Evolutionary conservation across 1,140 invertebrate species (phyloP).

Genomic region (Heliconius melpomene): DNA sequence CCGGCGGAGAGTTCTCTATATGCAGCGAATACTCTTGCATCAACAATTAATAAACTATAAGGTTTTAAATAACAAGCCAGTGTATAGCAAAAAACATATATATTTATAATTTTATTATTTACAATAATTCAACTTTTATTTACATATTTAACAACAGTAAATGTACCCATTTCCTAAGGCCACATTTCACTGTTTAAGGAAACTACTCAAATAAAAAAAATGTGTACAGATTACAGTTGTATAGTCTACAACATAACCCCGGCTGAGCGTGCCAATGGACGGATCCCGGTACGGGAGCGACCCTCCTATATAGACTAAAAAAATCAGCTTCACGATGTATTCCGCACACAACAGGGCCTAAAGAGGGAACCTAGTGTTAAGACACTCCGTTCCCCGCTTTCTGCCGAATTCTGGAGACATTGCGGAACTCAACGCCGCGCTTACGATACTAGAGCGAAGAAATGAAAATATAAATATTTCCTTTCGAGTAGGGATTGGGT

Average conservation of each 20-base stretch:
- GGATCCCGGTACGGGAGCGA: slow-evolving; percentile 44
- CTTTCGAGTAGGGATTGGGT: no score
- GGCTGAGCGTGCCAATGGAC: slow-evolving; percentile 49
- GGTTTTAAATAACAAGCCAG: slow-evolving; percentile 43
- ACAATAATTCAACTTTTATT: slow-evolving; percentile 81
- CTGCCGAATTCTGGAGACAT: no score
- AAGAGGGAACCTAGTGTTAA: no score
- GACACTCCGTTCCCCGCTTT: no score
- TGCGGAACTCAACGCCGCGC: no score
- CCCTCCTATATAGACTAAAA: slow-evolving; percentile 7
- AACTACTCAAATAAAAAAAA: slow-evolving; percentile 61
- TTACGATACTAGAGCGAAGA: no score
- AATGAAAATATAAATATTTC: no score
- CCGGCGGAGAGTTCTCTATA: slow-evolving; percentile 58
- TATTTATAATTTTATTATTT: slow-evolving; percentile 78
- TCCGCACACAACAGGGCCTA: no score
- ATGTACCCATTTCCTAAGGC: slow-evolving; percentile 69
- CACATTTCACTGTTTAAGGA: slow-evolving; percentile 70
- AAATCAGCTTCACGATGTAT: no score
- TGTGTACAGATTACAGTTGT: slow-evolving; percentile 56
- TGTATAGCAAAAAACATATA: slow-evolving; percentile 79
- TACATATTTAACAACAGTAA: slow-evolving; percentile 80
- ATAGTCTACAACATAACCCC: slow-evolving; percentile 44
- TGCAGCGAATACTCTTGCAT: slow-evolving; percentile 70
- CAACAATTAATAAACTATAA: slow-evolving; percentile 40